Percentiles rank a stretch among this genome's conserved stretches.
Conservation (phyloP, 2,797 vertebrate genomes). For the Ceyx erithaca region DNA sequence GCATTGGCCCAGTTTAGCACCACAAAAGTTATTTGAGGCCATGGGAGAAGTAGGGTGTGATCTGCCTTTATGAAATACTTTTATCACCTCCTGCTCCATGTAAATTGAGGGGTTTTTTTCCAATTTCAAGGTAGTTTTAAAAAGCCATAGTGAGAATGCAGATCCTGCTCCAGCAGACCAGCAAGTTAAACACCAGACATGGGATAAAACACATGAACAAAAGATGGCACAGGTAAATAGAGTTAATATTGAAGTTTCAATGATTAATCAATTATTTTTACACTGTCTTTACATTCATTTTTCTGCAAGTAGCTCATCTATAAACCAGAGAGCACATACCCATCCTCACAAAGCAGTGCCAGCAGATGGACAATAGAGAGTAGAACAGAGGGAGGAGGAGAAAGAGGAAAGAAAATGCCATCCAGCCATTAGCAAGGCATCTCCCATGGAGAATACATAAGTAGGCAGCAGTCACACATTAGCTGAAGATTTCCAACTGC, state of each 20-base stretch:
- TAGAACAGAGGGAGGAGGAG: neutral
- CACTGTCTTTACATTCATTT: neutral
- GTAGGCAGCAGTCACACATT: neutral
- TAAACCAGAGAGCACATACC: rapidly evolving
- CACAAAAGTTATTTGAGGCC: neutral
- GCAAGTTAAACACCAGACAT: neutral
- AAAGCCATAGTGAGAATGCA: neutral
- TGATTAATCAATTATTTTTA: neutral
- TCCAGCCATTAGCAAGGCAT: neutral
- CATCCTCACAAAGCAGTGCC: neutral
- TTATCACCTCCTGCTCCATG: neutral
- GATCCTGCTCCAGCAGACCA: neutral
- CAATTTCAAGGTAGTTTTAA: neutral
- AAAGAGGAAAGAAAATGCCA: neutral
- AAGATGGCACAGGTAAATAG: neutral
- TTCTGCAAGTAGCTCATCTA: neutral
- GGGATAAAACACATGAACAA: neutral
- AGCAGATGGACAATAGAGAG: neutral
- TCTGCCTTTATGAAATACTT: neutral
- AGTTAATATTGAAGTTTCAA: neutral
- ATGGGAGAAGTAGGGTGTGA: neutral
- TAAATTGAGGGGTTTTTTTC: neutral
- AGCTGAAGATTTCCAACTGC: neutral
- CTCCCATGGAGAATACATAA: neutral
- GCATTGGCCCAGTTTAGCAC: neutral